Evolutionary conservation across 2,888 invertebrate genomes (phyloP).

Genomic region (Conops quadrifasciatus): DNA sequence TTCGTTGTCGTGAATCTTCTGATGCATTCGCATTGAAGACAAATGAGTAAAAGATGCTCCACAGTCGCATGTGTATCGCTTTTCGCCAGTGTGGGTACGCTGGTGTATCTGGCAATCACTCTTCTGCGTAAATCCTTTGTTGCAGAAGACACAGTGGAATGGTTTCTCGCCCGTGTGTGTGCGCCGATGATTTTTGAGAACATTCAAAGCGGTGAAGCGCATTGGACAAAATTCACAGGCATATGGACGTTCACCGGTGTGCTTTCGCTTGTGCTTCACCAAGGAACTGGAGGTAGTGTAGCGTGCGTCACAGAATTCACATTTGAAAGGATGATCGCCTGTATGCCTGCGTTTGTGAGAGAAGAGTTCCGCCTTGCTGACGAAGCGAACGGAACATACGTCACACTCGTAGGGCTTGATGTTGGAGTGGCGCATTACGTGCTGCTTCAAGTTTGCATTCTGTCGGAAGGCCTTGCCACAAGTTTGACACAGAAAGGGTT

Average conservation of each 20-base stretch:
- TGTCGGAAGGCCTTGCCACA: constrained; percentile 71
- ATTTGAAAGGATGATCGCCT: constrained; percentile 71
- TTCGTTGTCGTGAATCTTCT: constrained; percentile 62
- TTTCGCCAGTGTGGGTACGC: constrained; percentile 68
- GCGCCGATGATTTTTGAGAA: constrained; percentile 69
- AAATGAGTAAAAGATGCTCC: constrained; percentile 68
- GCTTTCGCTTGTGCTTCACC: constrained; percentile 69
- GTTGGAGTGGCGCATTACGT: constrained; percentile 69
- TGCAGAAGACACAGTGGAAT: constrained; percentile 68
- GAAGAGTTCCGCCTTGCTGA: constrained; percentile 67
- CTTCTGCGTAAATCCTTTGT: constrained; percentile 69
- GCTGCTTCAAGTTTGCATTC: constrained; percentile 70
- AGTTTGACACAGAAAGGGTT: constrained; percentile 68
- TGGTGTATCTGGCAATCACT: constrained; percentile 70
- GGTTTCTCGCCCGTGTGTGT: constrained; percentile 71
- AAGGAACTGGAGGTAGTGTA: constrained; percentile 71
- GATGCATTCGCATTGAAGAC: constrained; percentile 67
- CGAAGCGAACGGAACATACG: constrained; percentile 66
- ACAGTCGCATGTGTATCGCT: constrained; percentile 61
- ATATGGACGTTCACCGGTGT: constrained; percentile 71
- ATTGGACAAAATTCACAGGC: constrained; percentile 70
- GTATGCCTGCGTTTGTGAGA: constrained; percentile 70
- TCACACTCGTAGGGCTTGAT: constrained; percentile 64
- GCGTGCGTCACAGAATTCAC: constrained; percentile 68
- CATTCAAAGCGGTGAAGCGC: constrained; percentile 69